phyloP scores from a whole-genome alignment of 2,888 invertebrate species.

The Mimas tiliae region DNA sequence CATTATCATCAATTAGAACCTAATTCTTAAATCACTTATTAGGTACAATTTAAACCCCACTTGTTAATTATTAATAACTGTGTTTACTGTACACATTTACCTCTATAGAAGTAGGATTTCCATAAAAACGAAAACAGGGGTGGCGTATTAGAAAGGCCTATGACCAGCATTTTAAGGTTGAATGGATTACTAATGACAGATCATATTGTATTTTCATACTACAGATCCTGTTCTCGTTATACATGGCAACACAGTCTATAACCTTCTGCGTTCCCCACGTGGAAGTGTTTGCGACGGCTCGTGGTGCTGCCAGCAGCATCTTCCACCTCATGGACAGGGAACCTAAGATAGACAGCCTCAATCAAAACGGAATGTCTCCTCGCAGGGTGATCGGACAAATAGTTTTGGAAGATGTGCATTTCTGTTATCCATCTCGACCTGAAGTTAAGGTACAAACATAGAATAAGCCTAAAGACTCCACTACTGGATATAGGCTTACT shows the following conservation, averaged over 20 bases:
- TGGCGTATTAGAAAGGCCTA: too few relatives aligned
- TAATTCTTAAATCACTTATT: too few relatives aligned
- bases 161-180: too few relatives aligned
- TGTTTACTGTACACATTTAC: too few relatives aligned
- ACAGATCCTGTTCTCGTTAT: slow-evolving; percentile 89
- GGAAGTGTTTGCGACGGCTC: slow-evolving; percentile 89
- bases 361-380: slow-evolving; percentile 85
- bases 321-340: slow-evolving; percentile 89
- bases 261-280: slow-evolving; percentile 90
- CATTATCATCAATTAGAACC: too few relatives aligned
- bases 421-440: slow-evolving; percentile 91
- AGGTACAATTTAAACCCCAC: too few relatives aligned
- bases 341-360: slow-evolving; percentile 89
- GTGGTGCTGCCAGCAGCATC: slow-evolving; percentile 89
- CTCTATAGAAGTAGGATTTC: too few relatives aligned
- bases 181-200: neutral
- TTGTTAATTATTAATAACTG: too few relatives aligned
- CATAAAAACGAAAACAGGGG: too few relatives aligned
- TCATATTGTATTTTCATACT: slow-evolving; percentile 22
- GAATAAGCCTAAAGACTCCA: too few relatives aligned
- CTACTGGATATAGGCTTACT: too few relatives aligned
- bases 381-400: slow-evolving; percentile 87
- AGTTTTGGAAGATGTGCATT: slow-evolving; percentile 88
- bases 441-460: slow-evolving; percentile 84
- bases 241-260: slow-evolving; percentile 91